A percentile compares a stretch with the other conserved stretches of the same genome.
Conservation (phyloP, 2,888 invertebrate genomes). For the Latrodectus elegans region DNA sequence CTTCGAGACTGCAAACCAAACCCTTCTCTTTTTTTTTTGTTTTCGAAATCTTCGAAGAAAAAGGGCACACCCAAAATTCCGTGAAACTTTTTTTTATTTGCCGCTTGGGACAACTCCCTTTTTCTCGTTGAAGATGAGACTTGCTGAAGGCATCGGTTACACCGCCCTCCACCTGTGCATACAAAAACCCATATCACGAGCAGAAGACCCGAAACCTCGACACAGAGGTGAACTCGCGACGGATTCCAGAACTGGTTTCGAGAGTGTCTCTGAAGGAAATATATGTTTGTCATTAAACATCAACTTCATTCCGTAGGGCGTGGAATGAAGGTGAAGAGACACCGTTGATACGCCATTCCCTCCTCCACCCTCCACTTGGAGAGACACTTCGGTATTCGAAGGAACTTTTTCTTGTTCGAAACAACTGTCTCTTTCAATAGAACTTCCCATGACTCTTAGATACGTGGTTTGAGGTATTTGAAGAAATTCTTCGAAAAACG, state of each 20-base stretch:
- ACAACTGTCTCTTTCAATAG: too few relatives aligned
- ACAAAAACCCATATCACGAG: neutral
- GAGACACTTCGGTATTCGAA: too few relatives aligned
- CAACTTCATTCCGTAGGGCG: neutral
- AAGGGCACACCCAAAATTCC: conserved; percentile 64
- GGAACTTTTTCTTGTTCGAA: too few relatives aligned
- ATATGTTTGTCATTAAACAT: conserved; percentile 5
- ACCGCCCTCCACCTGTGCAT: conserved; percentile 7
- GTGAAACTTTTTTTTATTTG: neutral
- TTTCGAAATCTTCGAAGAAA: too few relatives aligned
- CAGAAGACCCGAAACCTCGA: neutral
- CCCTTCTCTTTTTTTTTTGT: too few relatives aligned
- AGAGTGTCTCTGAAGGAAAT: neutral
- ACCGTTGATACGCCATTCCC: too few relatives aligned
- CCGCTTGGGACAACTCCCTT: conserved; percentile 61
- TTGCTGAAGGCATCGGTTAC: conserved; percentile 41
- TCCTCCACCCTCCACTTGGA: too few relatives aligned
- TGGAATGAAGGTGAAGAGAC: too few relatives aligned
- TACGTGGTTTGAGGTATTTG: too few relatives aligned
- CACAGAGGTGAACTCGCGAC: neutral
- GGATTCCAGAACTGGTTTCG: neutral
- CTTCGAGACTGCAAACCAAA: too few relatives aligned
- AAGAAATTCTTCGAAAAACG: too few relatives aligned
- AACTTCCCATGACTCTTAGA: too few relatives aligned
- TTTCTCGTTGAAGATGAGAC: conserved; percentile 36